A percentile compares a stretch with the other conserved stretches of the same genome.
phyloP scores from a whole-genome alignment of 2,888 invertebrate species.

The Stenchaetothrips biformis region DNA sequence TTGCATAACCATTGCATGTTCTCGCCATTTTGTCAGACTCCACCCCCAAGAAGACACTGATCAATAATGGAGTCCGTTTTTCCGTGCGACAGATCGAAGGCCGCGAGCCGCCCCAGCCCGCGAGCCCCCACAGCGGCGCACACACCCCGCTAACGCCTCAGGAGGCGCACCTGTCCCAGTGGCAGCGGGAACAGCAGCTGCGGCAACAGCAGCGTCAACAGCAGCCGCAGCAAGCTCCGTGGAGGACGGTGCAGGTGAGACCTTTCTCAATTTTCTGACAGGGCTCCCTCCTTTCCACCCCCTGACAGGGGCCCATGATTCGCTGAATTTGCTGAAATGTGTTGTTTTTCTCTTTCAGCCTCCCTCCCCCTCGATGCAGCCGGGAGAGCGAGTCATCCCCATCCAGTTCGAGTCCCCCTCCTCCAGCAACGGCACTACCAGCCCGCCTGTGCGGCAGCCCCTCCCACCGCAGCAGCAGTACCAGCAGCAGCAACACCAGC shows the following conservation, averaged over 20 bases:
- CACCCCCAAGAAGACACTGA: too few relatives aligned
- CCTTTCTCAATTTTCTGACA: too few relatives aligned
- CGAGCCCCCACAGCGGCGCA: conserved; percentile 44
- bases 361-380: conserved; percentile 33
- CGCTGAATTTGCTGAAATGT: too few relatives aligned
- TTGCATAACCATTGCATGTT: too few relatives aligned
- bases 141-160: conserved; percentile 41
- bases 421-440: conserved; percentile 45
- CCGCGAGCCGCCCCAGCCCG: conserved; percentile 28
- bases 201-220: conserved; percentile 38
- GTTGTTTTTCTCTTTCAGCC: neutral
- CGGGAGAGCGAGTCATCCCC: conserved; percentile 57
- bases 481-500: conserved; percentile 41
- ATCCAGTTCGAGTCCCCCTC: conserved; percentile 52
- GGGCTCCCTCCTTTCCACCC: too few relatives aligned
- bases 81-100: conserved; percentile 33
- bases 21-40: too few relatives aligned
- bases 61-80: too few relatives aligned
- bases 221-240: conserved; percentile 35
- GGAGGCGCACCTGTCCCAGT: conserved; percentile 41
- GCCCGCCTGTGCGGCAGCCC: conserved; percentile 40
- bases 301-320: too few relatives aligned
- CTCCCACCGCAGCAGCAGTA: conserved; percentile 36
- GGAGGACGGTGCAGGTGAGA: neutral
- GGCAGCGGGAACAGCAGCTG: conserved; percentile 33